These are phyloP conservation scores for Asobara japonica DNA, from an alignment of 1,140 invertebrate species.

Conservation along the genomic window DNA sequence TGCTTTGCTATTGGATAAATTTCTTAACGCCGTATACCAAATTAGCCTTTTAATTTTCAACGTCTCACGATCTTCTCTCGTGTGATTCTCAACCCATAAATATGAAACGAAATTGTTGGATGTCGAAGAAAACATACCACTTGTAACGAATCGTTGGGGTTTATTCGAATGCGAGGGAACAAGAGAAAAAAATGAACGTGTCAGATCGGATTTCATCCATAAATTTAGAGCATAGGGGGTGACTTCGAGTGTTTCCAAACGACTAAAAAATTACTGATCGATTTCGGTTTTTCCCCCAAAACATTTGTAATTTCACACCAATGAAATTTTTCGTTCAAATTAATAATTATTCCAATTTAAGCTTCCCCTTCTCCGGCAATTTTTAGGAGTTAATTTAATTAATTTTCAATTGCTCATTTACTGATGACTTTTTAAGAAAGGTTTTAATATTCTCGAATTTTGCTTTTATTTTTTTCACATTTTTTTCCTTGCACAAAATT, in stretches of 20 bases:
- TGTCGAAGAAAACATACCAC: not conserved
- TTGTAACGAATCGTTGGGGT: not conserved
- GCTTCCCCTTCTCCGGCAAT: too few species aligned
- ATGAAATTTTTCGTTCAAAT: too few species aligned
- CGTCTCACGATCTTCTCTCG: not conserved
- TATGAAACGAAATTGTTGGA: not conserved
- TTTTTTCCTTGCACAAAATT: too few species aligned
- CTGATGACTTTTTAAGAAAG: too few species aligned
- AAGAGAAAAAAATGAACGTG: not conserved
- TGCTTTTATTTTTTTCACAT: too few species aligned
- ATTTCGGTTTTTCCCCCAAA: not conserved
- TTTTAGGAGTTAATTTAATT: too few species aligned
- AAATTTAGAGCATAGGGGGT: constrained; percentile 18
- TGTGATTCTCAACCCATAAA: not conserved
- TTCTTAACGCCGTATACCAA: not conserved
- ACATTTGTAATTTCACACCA: not conserved
- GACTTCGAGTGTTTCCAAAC: constrained; percentile 26
- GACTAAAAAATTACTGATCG: not conserved
- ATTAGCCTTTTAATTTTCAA: not conserved
- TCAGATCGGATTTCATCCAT: not conserved
- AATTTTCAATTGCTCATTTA: too few species aligned
- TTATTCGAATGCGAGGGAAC: not conserved
- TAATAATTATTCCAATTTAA: too few species aligned
- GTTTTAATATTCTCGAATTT: too few species aligned
- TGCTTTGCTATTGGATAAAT: not conserved